Evolutionary conservation across 2,888 invertebrate species (phyloP), one percentile per base, ranked within the genome.

Genomic region (Agriopis leucophaearia): DNA sequence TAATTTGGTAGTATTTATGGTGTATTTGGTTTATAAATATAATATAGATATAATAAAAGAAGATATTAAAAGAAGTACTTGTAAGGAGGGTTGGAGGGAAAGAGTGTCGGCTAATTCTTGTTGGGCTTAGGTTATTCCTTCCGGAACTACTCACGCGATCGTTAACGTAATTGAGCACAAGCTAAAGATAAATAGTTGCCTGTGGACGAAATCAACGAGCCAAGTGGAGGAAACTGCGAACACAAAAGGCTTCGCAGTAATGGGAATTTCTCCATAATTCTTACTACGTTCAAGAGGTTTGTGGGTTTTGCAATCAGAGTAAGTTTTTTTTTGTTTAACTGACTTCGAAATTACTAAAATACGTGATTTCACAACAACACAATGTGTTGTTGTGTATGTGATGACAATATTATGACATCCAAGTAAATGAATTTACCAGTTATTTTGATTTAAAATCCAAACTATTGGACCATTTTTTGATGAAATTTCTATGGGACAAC

Each of bases 161-260:
- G 89, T 90, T 90, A 90, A 84, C 83, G 85, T 88, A 91, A 90
- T 89, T 87, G 88, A 83, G 80, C 84, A 77, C 84, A 78, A 81
- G 80, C 83, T 81, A 78, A 80, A 89, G 89, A 90, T 88, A 89
- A 90, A 90, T 88, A 84, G 85, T 84, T 81, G 77, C 79, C 77
- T 78, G 82, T 83, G 84, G 84, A 83, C 81, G 84, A 83, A 85
- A 83, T 84, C 85, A 84, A 83, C 84, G 83, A 81, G 80, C 81
- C 81, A 85, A 83, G 81, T 81, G 81, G 81, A 82, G 78, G 79
- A 78, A 82, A 83, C 75, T 69, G 64, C 68, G 67, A 52, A 61
- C 75, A 83, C 82, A 81, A 78, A 78, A 75, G 79, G 61, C 74
- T 64, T 69, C 74, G 70, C 74, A 55, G 74, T 82, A 81, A 83